A percentile compares a stretch with the other conserved stretches of the same genome.
These are phyloP conservation scores for Athalia circularis DNA, from an alignment of 2,888 invertebrate genomes.

Conservation along the genomic window DNA sequence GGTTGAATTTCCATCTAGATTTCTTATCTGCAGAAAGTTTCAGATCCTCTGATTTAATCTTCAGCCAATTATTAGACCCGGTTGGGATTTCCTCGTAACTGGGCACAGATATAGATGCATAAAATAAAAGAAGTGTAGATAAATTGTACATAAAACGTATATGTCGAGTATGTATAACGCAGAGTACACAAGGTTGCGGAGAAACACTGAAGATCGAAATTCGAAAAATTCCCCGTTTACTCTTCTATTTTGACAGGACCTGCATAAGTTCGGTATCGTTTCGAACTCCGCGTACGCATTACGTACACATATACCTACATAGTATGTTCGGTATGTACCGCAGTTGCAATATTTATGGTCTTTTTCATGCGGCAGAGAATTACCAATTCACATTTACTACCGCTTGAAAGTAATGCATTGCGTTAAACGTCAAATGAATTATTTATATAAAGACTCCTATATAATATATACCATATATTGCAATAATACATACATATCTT, in stretches of 20 bases:
- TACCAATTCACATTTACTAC: constrained; percentile 34
- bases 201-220: no score
- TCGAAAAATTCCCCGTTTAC: no score
- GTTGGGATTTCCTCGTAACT: no score
- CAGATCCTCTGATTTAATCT: constrained; percentile 2
- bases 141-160: no score
- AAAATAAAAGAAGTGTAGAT: no score
- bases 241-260: no score
- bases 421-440: constrained; percentile 43
- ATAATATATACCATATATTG: no score
- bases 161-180: no score
- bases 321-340: neutral
- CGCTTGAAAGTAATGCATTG: constrained; percentile 29
- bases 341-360: constrained; percentile 4
- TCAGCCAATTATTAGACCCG: neutral
- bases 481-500: no score
- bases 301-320: neutral
- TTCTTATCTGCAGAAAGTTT: neutral
- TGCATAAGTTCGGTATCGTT: neutral
- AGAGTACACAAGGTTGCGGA: no score
- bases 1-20: no score
- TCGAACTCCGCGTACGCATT: neutral
- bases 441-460: constrained; percentile 14
- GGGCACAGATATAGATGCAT: no score
- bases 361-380: constrained; percentile 16